phyloP scores from a whole-genome alignment of 1,140 invertebrate species.

The Episyrphus balteatus region DNA sequence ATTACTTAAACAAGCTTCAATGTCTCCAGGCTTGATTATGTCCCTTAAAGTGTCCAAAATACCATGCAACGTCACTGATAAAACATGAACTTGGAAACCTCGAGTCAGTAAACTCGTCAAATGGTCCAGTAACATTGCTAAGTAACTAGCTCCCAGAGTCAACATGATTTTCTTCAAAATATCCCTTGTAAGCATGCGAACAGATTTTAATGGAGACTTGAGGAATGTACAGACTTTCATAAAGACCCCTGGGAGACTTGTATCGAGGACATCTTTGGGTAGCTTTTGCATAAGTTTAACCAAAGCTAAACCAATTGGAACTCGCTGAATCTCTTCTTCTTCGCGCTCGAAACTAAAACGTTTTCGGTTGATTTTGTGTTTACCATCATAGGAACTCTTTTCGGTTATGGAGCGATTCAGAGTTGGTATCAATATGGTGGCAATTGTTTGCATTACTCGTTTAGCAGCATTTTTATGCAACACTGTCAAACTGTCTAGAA shows the following conservation, averaged over 20 bases:
- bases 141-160: conserved; percentile 70
- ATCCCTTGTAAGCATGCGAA: conserved; percentile 73
- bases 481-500: conserved; percentile 27
- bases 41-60: conserved; percentile 61
- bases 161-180: conserved; percentile 82
- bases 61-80: conserved; percentile 78
- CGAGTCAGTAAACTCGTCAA: conserved; percentile 67
- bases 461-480: conserved; percentile 62
- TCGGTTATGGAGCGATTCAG: conserved; percentile 53
- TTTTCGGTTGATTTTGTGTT: conserved; percentile 72
- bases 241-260: conserved; percentile 72
- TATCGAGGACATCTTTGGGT: conserved; percentile 59
- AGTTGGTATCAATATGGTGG: conserved; percentile 41
- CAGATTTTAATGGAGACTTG: conserved; percentile 78
- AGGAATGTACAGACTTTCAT: conserved; percentile 82
- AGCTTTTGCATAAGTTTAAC: conserved; percentile 85
- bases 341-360: conserved; percentile 50
- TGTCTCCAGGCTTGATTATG: conserved; percentile 46
- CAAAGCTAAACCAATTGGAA: conserved; percentile 84
- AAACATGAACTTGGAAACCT: conserved; percentile 89
- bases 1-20: conserved; percentile 64
- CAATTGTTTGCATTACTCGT: conserved; percentile 57
- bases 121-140: conserved; percentile 68
- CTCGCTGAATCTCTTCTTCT: conserved; percentile 80
- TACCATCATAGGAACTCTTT: conserved; percentile 59